phyloP scores from a whole-genome alignment of 2,113 vertebrate species.

The Callionymus lyra region DNA sequence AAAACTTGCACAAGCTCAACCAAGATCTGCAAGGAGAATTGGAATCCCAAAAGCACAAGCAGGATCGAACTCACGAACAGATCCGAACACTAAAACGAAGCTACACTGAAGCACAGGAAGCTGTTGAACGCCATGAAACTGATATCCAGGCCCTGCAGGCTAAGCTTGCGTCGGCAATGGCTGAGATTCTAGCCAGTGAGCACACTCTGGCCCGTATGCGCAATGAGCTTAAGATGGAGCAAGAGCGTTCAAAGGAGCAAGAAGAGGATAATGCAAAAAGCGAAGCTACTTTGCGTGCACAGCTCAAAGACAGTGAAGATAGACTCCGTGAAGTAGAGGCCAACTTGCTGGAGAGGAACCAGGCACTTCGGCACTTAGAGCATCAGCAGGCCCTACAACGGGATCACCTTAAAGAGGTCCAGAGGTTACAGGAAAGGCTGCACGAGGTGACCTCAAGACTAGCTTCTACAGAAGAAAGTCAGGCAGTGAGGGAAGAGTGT shows the following conservation, averaged over 20 bases:
- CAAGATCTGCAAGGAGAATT: slow-evolving; percentile 84
- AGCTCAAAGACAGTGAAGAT: slow-evolving; percentile 83
- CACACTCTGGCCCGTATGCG: slow-evolving; percentile 82
- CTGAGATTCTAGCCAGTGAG: slow-evolving; percentile 82
- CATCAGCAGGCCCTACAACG: slow-evolving; percentile 81
- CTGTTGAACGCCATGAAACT: slow-evolving; percentile 78
- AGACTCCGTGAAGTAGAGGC: slow-evolving; percentile 81
- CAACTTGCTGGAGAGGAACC: slow-evolving; percentile 80
- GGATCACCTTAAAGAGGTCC: slow-evolving; percentile 81
- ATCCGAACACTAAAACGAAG: slow-evolving; percentile 81
- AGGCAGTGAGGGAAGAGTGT: slow-evolving; percentile 79
- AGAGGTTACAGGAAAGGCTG: slow-evolving; percentile 80
- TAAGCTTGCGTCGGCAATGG: slow-evolving; percentile 75
- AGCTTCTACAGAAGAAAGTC: slow-evolving; percentile 73
- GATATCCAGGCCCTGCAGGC: slow-evolving; percentile 83
- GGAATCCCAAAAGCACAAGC: slow-evolving; percentile 82
- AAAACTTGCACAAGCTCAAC: slow-evolving; percentile 85
- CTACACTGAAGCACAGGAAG: slow-evolving; percentile 84
- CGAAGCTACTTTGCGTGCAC: slow-evolving; percentile 71
- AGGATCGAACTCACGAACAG: slow-evolving; percentile 81
- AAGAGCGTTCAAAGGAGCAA: slow-evolving; percentile 75
- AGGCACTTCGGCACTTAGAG: slow-evolving; percentile 81
- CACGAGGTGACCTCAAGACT: slow-evolving; percentile 75
- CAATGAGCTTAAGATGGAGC: slow-evolving; percentile 80
- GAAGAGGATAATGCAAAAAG: slow-evolving; percentile 77